Percentiles rank a stretch among this genome's conserved stretches.
phyloP scores from a whole-genome alignment of 2,888 invertebrate genomes.

The Leucoma salicis region DNA sequence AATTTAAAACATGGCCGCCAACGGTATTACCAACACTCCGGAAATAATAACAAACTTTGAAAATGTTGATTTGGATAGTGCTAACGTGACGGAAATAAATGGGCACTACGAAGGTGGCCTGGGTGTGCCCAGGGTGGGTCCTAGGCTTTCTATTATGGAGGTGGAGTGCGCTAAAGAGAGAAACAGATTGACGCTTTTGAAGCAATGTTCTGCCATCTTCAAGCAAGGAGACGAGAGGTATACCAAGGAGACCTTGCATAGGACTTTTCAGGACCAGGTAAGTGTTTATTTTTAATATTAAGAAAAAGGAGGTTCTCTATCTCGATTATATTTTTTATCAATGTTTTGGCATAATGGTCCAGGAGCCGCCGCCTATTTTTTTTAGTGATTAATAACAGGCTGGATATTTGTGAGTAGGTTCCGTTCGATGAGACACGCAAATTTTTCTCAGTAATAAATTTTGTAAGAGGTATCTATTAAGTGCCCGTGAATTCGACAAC shows the following conservation, averaged over 20 bases:
- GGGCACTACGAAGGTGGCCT: conserved; percentile 13
- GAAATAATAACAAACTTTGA: conserved; percentile 29
- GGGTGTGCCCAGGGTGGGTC: conserved; percentile 48
- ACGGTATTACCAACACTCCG: conserved; percentile 18
- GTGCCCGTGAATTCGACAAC: too few species aligned
- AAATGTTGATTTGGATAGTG: conserved; percentile 18
- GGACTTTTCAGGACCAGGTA: conserved; percentile 87
- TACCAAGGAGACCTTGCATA: conserved; percentile 84
- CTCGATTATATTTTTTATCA: too few species aligned
- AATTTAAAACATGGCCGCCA: conserved; percentile 22
- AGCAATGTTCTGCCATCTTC: conserved; percentile 85
- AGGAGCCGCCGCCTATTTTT: too few species aligned
- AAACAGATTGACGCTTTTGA: conserved; percentile 81
- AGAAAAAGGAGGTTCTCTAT: too few species aligned
- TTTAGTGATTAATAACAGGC: too few species aligned
- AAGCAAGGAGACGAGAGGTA: conserved; percentile 83
- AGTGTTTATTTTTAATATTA: conserved; percentile 34
- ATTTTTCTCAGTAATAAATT: too few species aligned
- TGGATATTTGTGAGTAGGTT: too few species aligned
- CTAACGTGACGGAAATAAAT: conserved; percentile 4
- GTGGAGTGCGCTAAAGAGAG: conserved; percentile 86
- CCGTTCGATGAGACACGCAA: too few species aligned
- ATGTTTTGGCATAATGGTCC: too few species aligned
- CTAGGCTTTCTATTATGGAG: conserved; percentile 85
- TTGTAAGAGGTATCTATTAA: too few species aligned